Percentiles rank a stretch among this genome's conserved stretches.
Evolutionary conservation across 1,140 invertebrate genomes (phyloP).

Genomic region (Drosophila bocqueti): DNA sequence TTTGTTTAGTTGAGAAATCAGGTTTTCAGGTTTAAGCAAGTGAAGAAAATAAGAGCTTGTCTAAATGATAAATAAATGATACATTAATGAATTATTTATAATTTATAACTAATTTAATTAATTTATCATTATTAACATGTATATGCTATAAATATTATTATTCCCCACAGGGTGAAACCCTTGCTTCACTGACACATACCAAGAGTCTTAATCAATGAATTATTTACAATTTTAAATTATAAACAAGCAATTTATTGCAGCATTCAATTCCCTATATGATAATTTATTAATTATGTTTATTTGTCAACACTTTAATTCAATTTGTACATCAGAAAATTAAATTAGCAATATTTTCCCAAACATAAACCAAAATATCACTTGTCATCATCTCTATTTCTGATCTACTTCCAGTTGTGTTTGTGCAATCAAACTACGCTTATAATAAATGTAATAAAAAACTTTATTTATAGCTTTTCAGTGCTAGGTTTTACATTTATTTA

Average conservation of each 20-base stretch:
- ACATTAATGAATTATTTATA: neutral
- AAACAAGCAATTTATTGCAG: neutral
- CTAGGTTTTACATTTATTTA: neutral
- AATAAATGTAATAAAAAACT: conserved; percentile 12
- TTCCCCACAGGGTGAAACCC: neutral
- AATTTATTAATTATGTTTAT: neutral
- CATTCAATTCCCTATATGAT: neutral
- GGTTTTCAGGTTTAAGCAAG: neutral
- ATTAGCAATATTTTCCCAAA: neutral
- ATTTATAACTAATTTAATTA: neutral
- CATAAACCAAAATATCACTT: neutral
- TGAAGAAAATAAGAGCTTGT: neutral
- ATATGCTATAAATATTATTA: neutral
- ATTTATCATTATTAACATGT: neutral
- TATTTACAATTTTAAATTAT: neutral
- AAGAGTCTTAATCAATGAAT: neutral
- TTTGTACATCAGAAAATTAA: neutral
- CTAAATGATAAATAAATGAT: neutral
- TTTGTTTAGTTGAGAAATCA: neutral
- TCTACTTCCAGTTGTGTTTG: conserved; percentile 3
- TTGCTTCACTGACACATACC: neutral
- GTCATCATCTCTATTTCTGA: conserved; percentile 33
- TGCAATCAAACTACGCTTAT: neutral
- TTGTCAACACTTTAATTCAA: neutral
- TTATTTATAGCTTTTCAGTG: conserved; percentile 11